Evolutionary conservation across 2,888 invertebrate genomes (phyloP).

Genomic region (Ornithoptera priamus): DNA sequence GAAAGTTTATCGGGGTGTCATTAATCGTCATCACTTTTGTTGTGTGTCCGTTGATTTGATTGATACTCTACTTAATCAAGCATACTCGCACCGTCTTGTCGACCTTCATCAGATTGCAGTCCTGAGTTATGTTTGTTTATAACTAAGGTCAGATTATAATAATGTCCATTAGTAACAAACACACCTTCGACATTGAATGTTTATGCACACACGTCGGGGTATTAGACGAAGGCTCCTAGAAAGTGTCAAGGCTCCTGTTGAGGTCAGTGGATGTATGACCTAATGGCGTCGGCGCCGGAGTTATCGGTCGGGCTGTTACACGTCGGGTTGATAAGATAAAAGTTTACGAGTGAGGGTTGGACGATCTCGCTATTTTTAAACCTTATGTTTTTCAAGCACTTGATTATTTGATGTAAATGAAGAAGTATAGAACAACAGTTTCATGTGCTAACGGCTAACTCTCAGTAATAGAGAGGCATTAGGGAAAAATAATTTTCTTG

Average conservation of each 20-base stretch:
- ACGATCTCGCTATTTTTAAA: conserved; percentile 14
- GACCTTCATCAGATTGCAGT: no score
- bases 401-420: no score
- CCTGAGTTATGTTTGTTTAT: background rate
- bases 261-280: conserved; percentile 11
- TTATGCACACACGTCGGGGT: conserved; percentile 3
- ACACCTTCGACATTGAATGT: background rate
- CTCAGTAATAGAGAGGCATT: no score
- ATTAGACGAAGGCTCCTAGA: conserved; percentile 9
- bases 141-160: conserved; percentile 2
- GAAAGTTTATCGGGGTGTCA: no score
- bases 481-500: no score
- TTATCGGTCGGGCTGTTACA: conserved; percentile 1
- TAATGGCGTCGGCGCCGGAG: conserved; percentile 18
- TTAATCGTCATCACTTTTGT: no score
- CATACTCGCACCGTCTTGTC: no score
- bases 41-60: no score
- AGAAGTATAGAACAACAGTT: no score
- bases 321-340: conserved; percentile 14
- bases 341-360: background rate
- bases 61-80: no score
- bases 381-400: conserved; percentile 19
- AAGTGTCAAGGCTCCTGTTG: conserved; percentile 12
- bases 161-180: conserved; percentile 8
- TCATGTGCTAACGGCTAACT: no score